A percentile compares a stretch with the other conserved stretches of the same genome.
These are phyloP conservation scores for Parazoanthus atlanticus DNA, from an alignment of 92 coral and sea anemone genomes.

Conservation along the genomic window DNA sequence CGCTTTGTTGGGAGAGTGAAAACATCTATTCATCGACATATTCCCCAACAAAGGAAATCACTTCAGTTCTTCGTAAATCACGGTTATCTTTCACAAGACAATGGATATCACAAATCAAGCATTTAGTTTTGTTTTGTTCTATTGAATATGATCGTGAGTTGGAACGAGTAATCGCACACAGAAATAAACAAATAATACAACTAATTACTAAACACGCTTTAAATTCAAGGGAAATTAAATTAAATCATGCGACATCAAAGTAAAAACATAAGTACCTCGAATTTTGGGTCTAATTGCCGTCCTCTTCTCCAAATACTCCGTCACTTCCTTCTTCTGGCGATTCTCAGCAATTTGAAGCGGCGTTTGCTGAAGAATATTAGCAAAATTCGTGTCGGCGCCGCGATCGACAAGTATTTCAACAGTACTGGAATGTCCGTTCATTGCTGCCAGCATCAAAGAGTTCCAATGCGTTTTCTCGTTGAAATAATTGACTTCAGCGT, in stretches of 20 bases:
- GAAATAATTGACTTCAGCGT: constrained; percentile 73
- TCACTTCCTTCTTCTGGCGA: constrained; percentile 78
- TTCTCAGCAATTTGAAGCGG: constrained; percentile 82
- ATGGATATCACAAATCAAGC: constrained; percentile 8
- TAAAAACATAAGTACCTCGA: constrained; percentile 34
- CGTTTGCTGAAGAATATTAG: constrained; percentile 73
- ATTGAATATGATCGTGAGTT: neutral
- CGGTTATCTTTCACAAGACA: constrained; percentile 17
- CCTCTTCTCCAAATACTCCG: constrained; percentile 71
- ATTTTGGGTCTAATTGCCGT: constrained; percentile 43
- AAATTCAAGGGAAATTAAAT: neutral
- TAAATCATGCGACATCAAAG: neutral
- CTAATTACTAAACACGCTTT: neutral
- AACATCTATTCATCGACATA: neutral
- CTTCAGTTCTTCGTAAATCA: neutral
- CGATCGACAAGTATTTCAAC: constrained; percentile 72
- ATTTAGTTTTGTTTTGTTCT: constrained; percentile 16
- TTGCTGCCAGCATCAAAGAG: constrained; percentile 88
- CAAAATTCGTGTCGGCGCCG: constrained; percentile 77
- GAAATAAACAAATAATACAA: neutral
- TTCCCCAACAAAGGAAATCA: constrained; percentile 11
- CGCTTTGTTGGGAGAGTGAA: neutral
- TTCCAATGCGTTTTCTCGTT: constrained; percentile 88
- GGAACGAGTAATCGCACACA: neutral
- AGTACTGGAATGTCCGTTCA: constrained; percentile 82